Base-by-base conservation (phyloP, 2,797 vertebrate species). In the Kryptolebias ocellatus region DNA sequence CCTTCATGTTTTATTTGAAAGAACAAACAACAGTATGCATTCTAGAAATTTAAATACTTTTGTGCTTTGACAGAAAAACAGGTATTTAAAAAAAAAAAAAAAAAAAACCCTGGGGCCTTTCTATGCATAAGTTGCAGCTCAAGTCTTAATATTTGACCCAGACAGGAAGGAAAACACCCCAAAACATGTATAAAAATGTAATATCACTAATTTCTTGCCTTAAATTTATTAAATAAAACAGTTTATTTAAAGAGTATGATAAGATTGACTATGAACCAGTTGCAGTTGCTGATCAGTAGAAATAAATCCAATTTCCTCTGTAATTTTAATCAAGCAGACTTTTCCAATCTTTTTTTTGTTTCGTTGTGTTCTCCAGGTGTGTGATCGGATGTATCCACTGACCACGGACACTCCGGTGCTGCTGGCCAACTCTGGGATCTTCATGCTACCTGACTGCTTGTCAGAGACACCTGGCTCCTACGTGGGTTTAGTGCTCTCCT, bases 371-470 rank as follows among this genome's bases (percentile, higher is more conserved):
- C 83, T 86, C 15, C 78, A 99, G 98, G 96, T 98, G 61, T 98
- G 96, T 88, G 96, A 96, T 84, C 97, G 96, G 95, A 67, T 96
- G 15, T 98, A 96, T 83, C 95, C 95, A 2, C 93, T 99, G 45
- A 90, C 92, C 24, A 58, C 89, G 51, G 93, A 96, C 69, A 96
- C 95, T 49, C 97, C 97, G 0, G 95, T 98, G 74, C 93, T 99
- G 20, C 90, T 96, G 74, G 96, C 96, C 47, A 95, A 83, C 74
- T 95, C 91, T 0, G 97, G 97, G 52, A 95, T 97, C 87, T 99
- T 95, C 90, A 99, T 98, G 95, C 98, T 99, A 74, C 96, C 96
- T 0, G 95, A 99, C 85, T 86, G 92, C 1, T 91, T 95, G 90
- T 90, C 95, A 3, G 90, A 93, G 64, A 64, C 86, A 0, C 93